Base-by-base conservation (phyloP, 2,888 invertebrate genomes). In the Poecilobothrus nobilitatus region DNA sequence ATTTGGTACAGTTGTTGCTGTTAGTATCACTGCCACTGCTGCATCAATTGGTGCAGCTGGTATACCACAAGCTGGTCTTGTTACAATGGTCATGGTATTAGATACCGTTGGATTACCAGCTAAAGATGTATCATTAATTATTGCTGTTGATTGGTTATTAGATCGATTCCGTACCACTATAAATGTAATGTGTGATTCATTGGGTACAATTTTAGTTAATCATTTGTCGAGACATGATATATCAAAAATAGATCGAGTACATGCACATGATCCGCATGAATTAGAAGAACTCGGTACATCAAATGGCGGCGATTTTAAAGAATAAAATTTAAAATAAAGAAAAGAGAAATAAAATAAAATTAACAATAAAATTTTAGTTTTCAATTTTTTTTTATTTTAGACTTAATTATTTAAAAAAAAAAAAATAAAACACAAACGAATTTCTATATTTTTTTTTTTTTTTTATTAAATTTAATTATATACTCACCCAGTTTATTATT, bases 11-110 rank as follows among this genome's bases (percentile, higher is more conserved):
- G 90, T 96, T 73, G 87, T 97, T 71, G 95, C 96, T 70, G 91
- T 97, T 79, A 96, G 96, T 82, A 91, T 94, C 75, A 97, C 97
- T 8, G 96, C 97, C 27, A 98, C 97, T 1, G 91, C 96, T 68
- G 97, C 97, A 1, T 96, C 96, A 75, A 95, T 98, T 78, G 97
- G 98, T 70, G 97, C 97, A 21, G 97, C 97, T 12, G 96, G 97
- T 66, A 95, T 98, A 76, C 97, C 97, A 7, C 95, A 95, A 79
- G 96, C 96, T 34, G 96, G 96, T 63, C 87, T 97, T 75, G 93
- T 96, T 66, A 97, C 96, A 78, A 94, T 97, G 92, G 94, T 95
- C 73, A 94, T 95, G 92, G 95, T 95, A 68, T 84, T 95, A 75
- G 94, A 95, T 80, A 94, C 95, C 10, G 91, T 95, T 71, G 94